Conservation (phyloP, 2,797 vertebrate genomes). For the Etheostoma perlongum region DNA sequence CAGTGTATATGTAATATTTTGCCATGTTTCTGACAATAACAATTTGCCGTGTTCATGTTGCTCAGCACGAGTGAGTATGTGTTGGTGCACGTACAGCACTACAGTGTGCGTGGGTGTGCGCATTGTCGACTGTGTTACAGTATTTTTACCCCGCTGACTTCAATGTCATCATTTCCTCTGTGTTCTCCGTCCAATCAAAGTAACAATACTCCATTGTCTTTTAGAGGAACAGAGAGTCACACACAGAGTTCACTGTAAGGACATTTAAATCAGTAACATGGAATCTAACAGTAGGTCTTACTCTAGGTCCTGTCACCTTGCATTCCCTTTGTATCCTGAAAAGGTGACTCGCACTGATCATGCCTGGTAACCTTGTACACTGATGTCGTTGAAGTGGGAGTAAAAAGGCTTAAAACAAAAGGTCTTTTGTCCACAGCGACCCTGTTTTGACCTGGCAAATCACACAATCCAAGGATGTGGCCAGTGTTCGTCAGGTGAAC, state of each 20-base stretch:
- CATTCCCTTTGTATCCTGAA: slow-evolving; percentile 33
- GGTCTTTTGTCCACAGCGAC: slow-evolving; percentile 42
- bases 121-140: slow-evolving; percentile 35
- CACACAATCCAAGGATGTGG: slow-evolving; percentile 52
- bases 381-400: slow-evolving; percentile 19
- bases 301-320: slow-evolving; percentile 40
- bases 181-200: slow-evolving; percentile 40
- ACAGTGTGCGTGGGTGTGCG: slow-evolving; percentile 1
- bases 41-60: slow-evolving; percentile 15
- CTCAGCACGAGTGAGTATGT: slow-evolving; percentile 8
- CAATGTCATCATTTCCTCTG: slow-evolving; percentile 71
- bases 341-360: slow-evolving; percentile 31
- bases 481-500: slow-evolving; percentile 43
- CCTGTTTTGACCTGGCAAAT: slow-evolving; percentile 24
- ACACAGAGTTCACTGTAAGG: slow-evolving; percentile 68
- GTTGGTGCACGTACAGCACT: slow-evolving; percentile 14
- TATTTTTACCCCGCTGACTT: slow-evolving; percentile 62
- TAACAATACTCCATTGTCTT: slow-evolving; percentile 80
- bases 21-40: not conserved
- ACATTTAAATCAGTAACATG: slow-evolving; percentile 53
- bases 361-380: slow-evolving; percentile 24
- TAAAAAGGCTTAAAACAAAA: slow-evolving; percentile 40
- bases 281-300: slow-evolving; percentile 41
- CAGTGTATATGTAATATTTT: not conserved
- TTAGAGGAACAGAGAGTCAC: slow-evolving; percentile 57